Conservation (phyloP, 2,113 vertebrate genomes). For the Nycticorax nycticorax region DNA sequence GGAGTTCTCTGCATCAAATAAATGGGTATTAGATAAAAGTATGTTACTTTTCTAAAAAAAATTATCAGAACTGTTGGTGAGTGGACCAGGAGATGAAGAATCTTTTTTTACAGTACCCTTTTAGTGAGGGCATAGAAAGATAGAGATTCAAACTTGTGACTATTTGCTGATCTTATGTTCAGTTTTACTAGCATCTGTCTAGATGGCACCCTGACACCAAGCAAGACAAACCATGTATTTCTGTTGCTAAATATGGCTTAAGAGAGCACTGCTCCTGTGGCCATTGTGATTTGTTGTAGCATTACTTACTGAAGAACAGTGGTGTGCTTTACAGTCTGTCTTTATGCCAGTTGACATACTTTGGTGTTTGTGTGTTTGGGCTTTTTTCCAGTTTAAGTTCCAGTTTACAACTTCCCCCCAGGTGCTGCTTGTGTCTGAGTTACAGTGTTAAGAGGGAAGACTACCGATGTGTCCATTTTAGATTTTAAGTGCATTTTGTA, state of each 20-base stretch:
- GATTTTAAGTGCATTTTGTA: neutral
- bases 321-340: neutral
- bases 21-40: neutral
- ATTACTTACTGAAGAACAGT: neutral
- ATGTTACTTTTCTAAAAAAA: neutral
- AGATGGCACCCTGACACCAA: neutral
- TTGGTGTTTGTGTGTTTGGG: neutral
- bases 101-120: neutral
- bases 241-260: neutral
- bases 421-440: neutral
- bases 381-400: neutral
- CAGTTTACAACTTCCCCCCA: accelerated
- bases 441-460: neutral
- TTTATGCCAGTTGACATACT: neutral
- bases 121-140: neutral
- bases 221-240: neutral
- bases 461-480: neutral
- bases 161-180: neutral
- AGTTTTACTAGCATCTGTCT: neutral
- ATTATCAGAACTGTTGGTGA: neutral
- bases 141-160: too few species aligned
- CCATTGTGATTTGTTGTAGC: neutral
- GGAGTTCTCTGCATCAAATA: neutral
- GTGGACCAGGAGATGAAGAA: neutral
- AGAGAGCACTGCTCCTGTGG: neutral